Conservation (phyloP, 2,797 vertebrate genomes). For the Pagetopsis macropterus region DNA sequence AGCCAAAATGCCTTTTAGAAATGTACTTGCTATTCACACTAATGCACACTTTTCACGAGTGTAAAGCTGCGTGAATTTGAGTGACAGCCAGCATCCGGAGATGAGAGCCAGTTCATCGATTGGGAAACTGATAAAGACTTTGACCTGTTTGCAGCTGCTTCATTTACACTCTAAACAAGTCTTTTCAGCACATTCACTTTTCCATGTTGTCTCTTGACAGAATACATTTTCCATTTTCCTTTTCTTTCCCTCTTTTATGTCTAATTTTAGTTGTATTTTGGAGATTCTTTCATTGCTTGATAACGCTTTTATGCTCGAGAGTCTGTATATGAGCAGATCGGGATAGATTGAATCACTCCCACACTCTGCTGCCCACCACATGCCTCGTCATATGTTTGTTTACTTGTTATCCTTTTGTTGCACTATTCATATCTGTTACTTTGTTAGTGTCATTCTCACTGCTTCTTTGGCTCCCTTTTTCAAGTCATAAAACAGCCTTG, state of each 20-base stretch:
- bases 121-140: slow-evolving; percentile 36
- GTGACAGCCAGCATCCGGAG: slow-evolving; percentile 33
- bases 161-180: slow-evolving; percentile 26
- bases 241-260: not conserved
- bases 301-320: not conserved
- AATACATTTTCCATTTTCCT: not conserved
- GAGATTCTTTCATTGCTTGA: not conserved
- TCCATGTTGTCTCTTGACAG: not conserved
- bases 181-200: slow-evolving; percentile 2
- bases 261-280: not conserved
- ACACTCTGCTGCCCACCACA: not conserved
- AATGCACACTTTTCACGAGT: not conserved
- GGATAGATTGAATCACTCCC: not conserved
- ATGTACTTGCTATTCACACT: slow-evolving; percentile 1
- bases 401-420: slow-evolving; percentile 24
- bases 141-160: slow-evolving; percentile 37
- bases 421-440: slow-evolving; percentile 14
- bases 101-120: slow-evolving; percentile 34
- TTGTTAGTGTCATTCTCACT: not conserved
- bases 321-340: not conserved
- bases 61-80: slow-evolving; percentile 24
- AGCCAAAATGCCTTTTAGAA: not conserved
- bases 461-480: slow-evolving; percentile 16
- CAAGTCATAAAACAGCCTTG: slow-evolving; percentile 10
- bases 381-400: not conserved